Percentiles rank a stretch among this genome's conserved stretches.
These are phyloP conservation scores for Ceratosolen fusciceps DNA, from an alignment of 1,140 invertebrate genomes.

Conservation along the genomic window DNA sequence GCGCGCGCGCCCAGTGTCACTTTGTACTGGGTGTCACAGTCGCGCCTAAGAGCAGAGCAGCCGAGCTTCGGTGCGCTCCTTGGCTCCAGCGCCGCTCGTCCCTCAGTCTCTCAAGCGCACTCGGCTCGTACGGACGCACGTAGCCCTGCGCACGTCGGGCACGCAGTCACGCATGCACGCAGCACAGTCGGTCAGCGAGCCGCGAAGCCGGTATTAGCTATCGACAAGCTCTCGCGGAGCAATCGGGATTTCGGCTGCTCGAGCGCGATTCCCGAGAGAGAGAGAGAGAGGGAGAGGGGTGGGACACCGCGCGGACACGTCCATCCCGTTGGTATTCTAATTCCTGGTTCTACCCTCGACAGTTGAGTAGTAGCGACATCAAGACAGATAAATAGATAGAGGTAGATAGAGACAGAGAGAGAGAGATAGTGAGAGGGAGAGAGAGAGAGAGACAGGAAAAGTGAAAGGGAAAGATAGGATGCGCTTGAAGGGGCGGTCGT, in stretches of 20 bases:
- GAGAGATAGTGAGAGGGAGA: not conserved
- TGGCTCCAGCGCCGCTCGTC: constrained; percentile 6
- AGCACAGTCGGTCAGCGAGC: not conserved
- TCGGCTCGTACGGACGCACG: constrained; percentile 36
- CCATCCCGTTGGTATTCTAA: no score
- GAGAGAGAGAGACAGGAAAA: not conserved
- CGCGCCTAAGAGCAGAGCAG: constrained; percentile 33
- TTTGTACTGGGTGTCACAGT: constrained; percentile 66
- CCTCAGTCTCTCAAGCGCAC: constrained; percentile 24
- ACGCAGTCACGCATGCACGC: constrained; percentile 23
- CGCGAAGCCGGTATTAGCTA: not conserved
- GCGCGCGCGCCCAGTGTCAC: constrained; percentile 59
- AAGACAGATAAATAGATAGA: not conserved
- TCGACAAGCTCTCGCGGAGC: not conserved
- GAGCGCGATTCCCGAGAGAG: not conserved
- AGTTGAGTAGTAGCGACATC: not conserved
- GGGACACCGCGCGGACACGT: not conserved
- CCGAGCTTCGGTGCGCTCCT: constrained; percentile 2
- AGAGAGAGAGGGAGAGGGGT: not conserved
- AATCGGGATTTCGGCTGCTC: not conserved
- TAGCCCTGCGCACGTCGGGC: no score
- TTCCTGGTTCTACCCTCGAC: no score
- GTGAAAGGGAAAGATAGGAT: not conserved
- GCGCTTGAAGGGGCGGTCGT: constrained; percentile 2
- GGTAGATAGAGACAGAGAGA: constrained; percentile 31